Conservation (phyloP, 2,888 invertebrate genomes). For the Stenodema calcarata region DNA sequence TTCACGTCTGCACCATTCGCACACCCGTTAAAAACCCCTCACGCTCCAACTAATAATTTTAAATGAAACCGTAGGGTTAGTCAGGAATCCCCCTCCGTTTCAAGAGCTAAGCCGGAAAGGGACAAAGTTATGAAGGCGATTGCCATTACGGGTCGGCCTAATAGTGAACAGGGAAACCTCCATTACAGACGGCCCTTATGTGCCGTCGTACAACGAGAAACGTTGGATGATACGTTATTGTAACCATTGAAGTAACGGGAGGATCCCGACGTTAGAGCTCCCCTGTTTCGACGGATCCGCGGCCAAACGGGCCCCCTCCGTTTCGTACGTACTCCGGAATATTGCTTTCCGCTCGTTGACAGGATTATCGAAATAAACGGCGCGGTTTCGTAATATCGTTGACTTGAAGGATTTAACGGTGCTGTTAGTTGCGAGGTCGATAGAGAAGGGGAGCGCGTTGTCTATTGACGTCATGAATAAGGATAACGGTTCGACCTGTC, state of each 20-base stretch:
- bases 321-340: neutral
- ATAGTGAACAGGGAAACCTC: neutral
- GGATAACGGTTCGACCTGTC: neutral
- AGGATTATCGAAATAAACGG: neutral
- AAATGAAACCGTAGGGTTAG: neutral
- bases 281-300: no score
- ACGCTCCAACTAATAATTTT: neutral
- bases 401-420: neutral
- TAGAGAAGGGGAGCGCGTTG: neutral
- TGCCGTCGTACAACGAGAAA: neutral
- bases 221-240: neutral
- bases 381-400: neutral
- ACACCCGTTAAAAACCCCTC: neutral
- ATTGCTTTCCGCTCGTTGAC: conserved; percentile 13
- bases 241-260: neutral
- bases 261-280: no score
- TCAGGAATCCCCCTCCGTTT: neutral
- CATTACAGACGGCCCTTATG: neutral
- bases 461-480: neutral
- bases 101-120: neutral
- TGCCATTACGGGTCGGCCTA: conserved; percentile 18
- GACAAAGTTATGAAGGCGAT: conserved; percentile 31
- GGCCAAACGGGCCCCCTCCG: no score
- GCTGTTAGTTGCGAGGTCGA: neutral
- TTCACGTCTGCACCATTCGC: neutral